Base-by-base conservation (phyloP, 2,113 vertebrate species). In the Dromaius novaehollandiae region DNA sequence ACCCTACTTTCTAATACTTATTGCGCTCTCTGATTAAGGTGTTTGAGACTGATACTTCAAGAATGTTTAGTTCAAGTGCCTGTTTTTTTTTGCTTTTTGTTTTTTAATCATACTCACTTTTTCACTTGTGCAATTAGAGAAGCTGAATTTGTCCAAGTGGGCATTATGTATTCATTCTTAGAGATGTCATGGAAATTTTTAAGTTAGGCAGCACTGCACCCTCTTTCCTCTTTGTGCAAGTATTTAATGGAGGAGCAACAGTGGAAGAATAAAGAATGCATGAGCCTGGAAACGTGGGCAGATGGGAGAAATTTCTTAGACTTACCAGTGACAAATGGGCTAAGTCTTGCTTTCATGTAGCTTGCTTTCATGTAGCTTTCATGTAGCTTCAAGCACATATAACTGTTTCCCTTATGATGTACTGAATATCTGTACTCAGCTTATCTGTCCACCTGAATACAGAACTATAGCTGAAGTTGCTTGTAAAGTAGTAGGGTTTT, bases 1-100 rank as follows among this genome's bases (percentile, higher is more conserved):
- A 17, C 28, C 50, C 69, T 16, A 3, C 34, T 9, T 55, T 76
- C 30, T 71, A 1, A 4, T 32, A 6, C 2, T 2, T 3, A 5
- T 1, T 26, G 44, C 13, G 32, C 25, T 76, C 78, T 46, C 40
- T 81, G 7, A 21, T 51, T 26, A 13, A 40, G 20, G 8, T 74
- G 15, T 44, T 86, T 56, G 44, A 50, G 73, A 36, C 76, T 22
- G 16, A 1, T 13, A 13, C 56, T 88, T 86, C 50, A 13, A 2
- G 55, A 80, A 21, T 28, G 3, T 61, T 73, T 86, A 26, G 24
- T 80, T 74, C 24, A n/a, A 42, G 28, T 12, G 10, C 40, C 38
- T 48, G 8, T 80, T 66, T 46, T 46, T 46, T 46, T 17, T 46
- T 46, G 0, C 44, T 44, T 44, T 1, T 42, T 51, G 92, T 85